Evolutionary conservation across 1,140 invertebrate genomes (phyloP).

Genomic region (Pseudomyrmex dendroicus): DNA sequence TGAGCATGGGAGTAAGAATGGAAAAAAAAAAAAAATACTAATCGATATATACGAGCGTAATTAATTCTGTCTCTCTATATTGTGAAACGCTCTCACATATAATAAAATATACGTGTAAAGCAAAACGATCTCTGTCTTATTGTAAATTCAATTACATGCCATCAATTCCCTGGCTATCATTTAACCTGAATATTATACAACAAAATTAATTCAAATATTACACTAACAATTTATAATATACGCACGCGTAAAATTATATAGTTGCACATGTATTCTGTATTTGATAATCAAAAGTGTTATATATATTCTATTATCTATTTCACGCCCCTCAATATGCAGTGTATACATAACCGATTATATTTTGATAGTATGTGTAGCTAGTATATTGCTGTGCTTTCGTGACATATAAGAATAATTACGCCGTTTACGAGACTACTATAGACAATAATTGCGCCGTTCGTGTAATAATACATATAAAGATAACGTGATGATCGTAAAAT

Average conservation of each 20-base stretch:
- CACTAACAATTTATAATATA: no score
- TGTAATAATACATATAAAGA: not conserved
- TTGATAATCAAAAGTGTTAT: not conserved
- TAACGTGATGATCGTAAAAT: not conserved
- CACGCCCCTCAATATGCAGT: no score
- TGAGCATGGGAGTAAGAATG: conserved; percentile 51
- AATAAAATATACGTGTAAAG: conserved; percentile 72
- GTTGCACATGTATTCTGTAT: not conserved
- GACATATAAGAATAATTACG: not conserved
- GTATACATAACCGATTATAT: no score
- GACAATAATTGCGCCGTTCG: no score
- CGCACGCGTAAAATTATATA: not conserved
- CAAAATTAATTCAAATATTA: not conserved
- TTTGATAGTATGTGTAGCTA: no score
- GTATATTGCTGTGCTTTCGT: not conserved
- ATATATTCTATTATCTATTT: not conserved
- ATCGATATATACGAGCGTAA: conserved; percentile 62
- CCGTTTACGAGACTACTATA: no score
- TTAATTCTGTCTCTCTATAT: conserved; percentile 67
- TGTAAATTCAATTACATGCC: conserved; percentile 17
- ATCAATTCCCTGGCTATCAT: not conserved
- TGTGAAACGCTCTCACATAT: conserved; percentile 63
- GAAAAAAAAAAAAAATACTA: conserved; percentile 45
- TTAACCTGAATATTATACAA: not conserved
- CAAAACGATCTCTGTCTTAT: conserved; percentile 23